Conservation (phyloP, 2,113 vertebrate species). For the Leucopsar rothschildi region DNA sequence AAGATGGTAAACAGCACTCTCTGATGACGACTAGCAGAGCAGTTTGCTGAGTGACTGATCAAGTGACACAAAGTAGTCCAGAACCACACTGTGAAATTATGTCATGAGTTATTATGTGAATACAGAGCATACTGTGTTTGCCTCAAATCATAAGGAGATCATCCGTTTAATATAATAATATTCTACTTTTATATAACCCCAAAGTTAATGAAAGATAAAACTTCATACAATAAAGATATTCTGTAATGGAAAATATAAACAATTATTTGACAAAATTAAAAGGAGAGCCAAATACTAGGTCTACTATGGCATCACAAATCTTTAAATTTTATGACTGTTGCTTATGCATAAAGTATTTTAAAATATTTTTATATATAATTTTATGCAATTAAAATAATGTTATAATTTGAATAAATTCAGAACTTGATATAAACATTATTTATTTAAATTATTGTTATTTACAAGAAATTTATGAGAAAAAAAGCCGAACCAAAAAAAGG, state of each 20-base stretch:
- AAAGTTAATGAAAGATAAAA: neutral
- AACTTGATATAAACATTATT: neutral
- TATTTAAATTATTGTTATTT: neutral
- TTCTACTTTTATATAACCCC: neutral
- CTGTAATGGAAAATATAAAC: neutral
- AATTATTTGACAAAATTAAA: neutral
- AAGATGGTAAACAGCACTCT: neutral
- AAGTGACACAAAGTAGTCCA: constrained; percentile 45
- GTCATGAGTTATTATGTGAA: constrained; percentile 31
- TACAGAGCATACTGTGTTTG: constrained; percentile 53
- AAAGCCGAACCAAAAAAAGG: accelerated
- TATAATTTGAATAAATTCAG: neutral
- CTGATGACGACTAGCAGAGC: neutral
- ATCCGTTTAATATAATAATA: constrained; percentile 17
- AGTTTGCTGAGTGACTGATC: constrained; percentile 19
- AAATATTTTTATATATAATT: neutral
- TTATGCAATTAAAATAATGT: neutral
- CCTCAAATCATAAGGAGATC: constrained; percentile 34
- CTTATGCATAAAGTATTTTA: neutral
- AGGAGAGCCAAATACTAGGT: neutral
- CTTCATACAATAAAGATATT: neutral
- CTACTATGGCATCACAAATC: neutral
- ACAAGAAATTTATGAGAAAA: neutral
- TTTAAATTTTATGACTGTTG: neutral
- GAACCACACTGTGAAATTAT: neutral